phyloP scores from a whole-genome alignment of 1,140 invertebrate species.

The Platorchestia sp. region DNA sequence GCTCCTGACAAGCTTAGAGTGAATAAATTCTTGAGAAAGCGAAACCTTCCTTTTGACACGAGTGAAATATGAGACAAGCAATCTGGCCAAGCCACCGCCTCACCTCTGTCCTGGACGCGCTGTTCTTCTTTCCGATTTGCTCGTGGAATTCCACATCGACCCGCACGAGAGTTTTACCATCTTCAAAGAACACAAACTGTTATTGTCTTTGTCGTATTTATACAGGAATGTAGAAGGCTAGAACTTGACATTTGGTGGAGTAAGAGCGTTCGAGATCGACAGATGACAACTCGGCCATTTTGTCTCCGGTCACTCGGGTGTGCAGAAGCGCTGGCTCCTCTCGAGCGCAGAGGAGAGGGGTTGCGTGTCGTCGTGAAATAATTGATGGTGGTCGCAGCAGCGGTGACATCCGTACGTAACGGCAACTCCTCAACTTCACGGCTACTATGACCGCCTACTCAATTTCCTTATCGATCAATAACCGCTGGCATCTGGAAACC shows the following conservation, averaged over 20 bases:
- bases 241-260: background rate
- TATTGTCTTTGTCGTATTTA: background rate
- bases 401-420: conserved; percentile 43
- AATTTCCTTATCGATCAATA: conserved; percentile 34
- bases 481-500: background rate
- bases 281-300: conserved; percentile 53
- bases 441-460: conserved; percentile 30
- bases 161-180: background rate
- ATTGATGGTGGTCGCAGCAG: conserved; percentile 25
- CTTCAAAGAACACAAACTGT: background rate
- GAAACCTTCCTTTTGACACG: background rate
- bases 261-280: background rate
- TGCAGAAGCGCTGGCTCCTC: background rate
- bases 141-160: background rate
- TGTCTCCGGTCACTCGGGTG: conserved; percentile 9
- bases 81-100: background rate
- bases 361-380: conserved; percentile 29
- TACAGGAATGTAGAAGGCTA: background rate
- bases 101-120: background rate
- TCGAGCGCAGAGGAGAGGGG: background rate
- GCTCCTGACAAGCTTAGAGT: background rate
- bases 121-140: background rate
- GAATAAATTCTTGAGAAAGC: background rate
- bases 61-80: conserved; percentile 24
- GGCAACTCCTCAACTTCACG: conserved; percentile 15